A percentile compares a stretch with the other conserved stretches of the same genome.
Evolutionary conservation across 2,888 invertebrate species (phyloP).

Genomic region (Strigamia transsilvanica): DNA sequence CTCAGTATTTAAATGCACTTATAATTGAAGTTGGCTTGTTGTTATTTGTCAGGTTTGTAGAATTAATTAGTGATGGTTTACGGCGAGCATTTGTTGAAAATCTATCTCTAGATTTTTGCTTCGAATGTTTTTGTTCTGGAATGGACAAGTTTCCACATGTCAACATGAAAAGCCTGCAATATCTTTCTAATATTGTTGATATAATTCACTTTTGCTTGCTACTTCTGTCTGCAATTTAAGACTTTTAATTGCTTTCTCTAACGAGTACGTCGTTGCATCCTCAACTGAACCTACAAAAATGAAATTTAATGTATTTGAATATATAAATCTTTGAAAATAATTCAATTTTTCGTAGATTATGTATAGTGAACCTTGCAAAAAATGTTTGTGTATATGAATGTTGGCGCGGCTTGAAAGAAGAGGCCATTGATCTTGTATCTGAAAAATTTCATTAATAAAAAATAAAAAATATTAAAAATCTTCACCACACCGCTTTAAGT

Average conservation of each 20-base stretch:
- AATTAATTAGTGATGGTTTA: too few species aligned
- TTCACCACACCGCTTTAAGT: not conserved
- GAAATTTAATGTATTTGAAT: not conserved
- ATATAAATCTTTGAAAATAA: too few species aligned
- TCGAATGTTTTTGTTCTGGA: too few species aligned
- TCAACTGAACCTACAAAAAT: not conserved
- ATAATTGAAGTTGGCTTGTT: not conserved
- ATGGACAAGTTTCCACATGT: too few species aligned
- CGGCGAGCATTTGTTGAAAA: too few species aligned
- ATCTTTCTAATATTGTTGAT: too few species aligned
- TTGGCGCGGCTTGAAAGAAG: not conserved
- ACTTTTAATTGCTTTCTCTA: not conserved
- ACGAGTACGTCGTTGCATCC: not conserved
- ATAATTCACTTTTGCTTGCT: not conserved
- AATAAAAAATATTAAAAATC: not conserved
- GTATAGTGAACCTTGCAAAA: not conserved
- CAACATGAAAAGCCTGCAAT: too few species aligned
- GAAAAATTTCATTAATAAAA: not conserved
- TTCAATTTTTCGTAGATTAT: not conserved
- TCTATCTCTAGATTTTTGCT: too few species aligned
- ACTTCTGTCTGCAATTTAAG: not conserved
- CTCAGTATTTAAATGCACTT: not conserved
- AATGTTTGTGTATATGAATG: not conserved
- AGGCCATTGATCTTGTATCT: slow-evolving; percentile 29
- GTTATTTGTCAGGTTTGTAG: not conserved